Base-by-base conservation (phyloP, 2,797 vertebrate species). In the Hypotaenidia okinawae region DNA sequence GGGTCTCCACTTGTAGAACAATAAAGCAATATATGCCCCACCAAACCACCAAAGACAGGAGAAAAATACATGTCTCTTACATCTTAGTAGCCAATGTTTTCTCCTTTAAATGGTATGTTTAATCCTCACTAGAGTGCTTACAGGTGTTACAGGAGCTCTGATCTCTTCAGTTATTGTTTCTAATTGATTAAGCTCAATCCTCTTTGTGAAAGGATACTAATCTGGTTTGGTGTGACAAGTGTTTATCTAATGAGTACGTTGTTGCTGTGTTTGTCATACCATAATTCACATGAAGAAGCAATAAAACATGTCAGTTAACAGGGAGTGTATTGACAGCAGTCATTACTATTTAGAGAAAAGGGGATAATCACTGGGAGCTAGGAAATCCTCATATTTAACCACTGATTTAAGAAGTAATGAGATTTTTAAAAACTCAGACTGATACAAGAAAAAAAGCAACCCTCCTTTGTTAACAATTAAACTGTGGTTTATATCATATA, bases 141-240 rank as follows among this genome's bases (percentile, higher is more conserved):
- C 45, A 92, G 72, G 79, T 87, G 61, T 63, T 76, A n/a, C 14
- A 69, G 33, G 49, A 85, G 23, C 41, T 76, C 25, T 57, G 39
- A 68, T 82, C 37, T 75, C 35, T 62, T 87, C 57, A 51, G 49
- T 70, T 92, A 57, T 89, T 89, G 62, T 87, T 94, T 93, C 41
- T 80, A 84, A 74, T 32, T 77, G 70, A 84, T 92, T 89, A 89
- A 79, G 15, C 57, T 67, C 8, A 5, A 23, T 80, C 51, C 23
- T 58, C 8, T 85, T 84, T 78, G 33, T 3, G 5, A 54, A 58
- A 77, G 37, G 64, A 45, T 67, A 5, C 57, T 77, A n/a, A 61
- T 80, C 43, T 32, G 27, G 4, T 79, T 75, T 92, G 69, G 61
- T 51, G 61, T 94, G 75, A 72, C 61, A 68, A n/a, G 72, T 72